A percentile compares a stretch with the other conserved stretches of the same genome.
Conservation (phyloP, 2,797 vertebrate species). For the Lerista edwardsae region DNA sequence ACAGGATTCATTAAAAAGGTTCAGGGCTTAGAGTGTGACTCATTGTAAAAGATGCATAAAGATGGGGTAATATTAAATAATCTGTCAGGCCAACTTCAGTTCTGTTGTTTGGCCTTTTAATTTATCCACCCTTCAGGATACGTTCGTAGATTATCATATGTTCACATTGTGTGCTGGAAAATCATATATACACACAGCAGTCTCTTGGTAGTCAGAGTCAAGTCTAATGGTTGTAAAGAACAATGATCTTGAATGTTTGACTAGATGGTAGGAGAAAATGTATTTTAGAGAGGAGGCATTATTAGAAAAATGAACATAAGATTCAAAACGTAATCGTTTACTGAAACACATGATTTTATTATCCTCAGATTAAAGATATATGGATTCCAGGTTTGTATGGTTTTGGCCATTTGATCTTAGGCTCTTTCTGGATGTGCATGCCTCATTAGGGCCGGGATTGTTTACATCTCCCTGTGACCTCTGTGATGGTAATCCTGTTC, state of each 20-base stretch:
- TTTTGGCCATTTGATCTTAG: neutral
- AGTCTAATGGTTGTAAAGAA: no score
- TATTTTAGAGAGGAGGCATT: neutral
- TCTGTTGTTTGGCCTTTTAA: neutral
- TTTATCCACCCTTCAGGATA: neutral
- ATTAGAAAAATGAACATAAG: neutral
- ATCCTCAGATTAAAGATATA: neutral
- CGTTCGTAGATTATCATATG: neutral
- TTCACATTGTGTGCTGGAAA: neutral
- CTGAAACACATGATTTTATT: neutral
- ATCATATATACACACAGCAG: neutral
- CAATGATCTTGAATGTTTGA: neutral
- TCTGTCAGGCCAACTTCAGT: neutral
- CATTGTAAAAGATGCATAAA: neutral
- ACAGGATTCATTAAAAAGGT: neutral
- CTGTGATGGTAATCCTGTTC: slow-evolving; percentile 46
- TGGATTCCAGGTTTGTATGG: neutral
- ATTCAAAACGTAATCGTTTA: neutral
- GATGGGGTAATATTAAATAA: no score
- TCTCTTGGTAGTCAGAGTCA: no score
- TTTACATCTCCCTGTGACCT: slow-evolving; percentile 35
- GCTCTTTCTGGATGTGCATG: neutral
- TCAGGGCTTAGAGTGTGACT: neutral
- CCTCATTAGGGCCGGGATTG: neutral
- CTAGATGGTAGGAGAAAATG: neutral